Evolutionary conservation across 2,888 invertebrate genomes (phyloP).

Genomic region (Calliopum simillimum): DNA sequence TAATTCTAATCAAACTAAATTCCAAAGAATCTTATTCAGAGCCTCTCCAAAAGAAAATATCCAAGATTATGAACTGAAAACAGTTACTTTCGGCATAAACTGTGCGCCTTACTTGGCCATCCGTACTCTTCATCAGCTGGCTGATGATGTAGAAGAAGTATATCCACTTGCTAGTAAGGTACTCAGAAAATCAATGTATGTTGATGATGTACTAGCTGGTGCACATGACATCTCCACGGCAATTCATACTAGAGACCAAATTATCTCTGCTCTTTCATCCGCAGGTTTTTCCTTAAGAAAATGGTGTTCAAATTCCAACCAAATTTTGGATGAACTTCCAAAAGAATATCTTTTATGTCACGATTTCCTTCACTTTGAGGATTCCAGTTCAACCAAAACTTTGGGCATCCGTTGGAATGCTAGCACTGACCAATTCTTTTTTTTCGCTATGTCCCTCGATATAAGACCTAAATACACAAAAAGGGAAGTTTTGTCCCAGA

Average conservation of each 20-base stretch:
- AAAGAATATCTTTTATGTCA: background rate
- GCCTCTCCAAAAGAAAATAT: slow-evolving; percentile 7
- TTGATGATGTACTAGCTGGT: slow-evolving; percentile 39
- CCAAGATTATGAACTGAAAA: slow-evolving; percentile 31
- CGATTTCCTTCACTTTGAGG: slow-evolving; percentile 17
- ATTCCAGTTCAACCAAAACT: slow-evolving; percentile 25
- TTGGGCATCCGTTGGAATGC: slow-evolving; percentile 31
- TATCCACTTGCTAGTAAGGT: slow-evolving; percentile 24
- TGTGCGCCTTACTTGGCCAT: slow-evolving; percentile 38
- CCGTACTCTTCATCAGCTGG: slow-evolving; percentile 33
- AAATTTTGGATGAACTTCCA: slow-evolving; percentile 11
- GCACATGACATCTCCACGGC: slow-evolving; percentile 30
- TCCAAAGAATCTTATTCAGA: slow-evolving; percentile 45
- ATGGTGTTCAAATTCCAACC: too few relatives aligned
- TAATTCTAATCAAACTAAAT: slow-evolving; percentile 36
- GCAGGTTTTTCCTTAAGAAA: slow-evolving; percentile 36
- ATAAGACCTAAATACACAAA: slow-evolving; percentile 15
- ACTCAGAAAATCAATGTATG: slow-evolving; percentile 33
- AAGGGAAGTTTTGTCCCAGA: slow-evolving; percentile 34
- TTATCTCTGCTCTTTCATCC: slow-evolving; percentile 20
- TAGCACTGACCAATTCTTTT: slow-evolving; percentile 36
- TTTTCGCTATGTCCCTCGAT: slow-evolving; percentile 3
- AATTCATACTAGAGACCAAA: slow-evolving; percentile 3
- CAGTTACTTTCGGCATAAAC: slow-evolving; percentile 36
- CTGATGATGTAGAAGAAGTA: slow-evolving; percentile 21